phyloP scores from a whole-genome alignment of 2,113 vertebrate genomes.

The Stomatorhinus ivindoensis region DNA sequence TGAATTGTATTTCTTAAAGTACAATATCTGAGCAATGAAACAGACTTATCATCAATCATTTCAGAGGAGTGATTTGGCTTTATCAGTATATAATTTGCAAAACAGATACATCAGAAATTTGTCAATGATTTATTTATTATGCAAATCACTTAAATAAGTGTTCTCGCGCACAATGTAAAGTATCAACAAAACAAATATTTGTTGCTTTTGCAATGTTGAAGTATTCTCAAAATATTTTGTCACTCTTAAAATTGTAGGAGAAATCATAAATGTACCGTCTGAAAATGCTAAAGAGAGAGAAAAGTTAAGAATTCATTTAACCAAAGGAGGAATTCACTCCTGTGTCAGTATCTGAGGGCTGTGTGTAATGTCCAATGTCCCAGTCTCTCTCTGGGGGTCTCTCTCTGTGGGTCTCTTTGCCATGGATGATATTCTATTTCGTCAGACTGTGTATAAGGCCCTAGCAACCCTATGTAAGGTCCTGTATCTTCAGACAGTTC shows the following conservation, averaged over 20 bases:
- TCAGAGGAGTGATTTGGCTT: background rate
- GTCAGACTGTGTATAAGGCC: too few species aligned
- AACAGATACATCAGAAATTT: background rate
- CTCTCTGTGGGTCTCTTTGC: too few species aligned
- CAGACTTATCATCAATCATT: background rate
- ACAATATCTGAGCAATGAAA: background rate
- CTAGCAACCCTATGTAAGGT: background rate
- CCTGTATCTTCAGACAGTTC: background rate
- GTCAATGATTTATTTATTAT: background rate
- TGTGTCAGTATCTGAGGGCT: background rate
- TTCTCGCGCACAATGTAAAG: background rate
- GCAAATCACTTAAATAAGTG: background rate
- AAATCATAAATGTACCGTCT: background rate
- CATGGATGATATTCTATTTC: background rate
- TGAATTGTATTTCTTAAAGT: background rate
- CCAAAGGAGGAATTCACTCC: background rate
- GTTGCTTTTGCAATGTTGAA: too few species aligned
- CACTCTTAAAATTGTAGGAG: background rate
- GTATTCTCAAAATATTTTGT: background rate
- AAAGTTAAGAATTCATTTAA: background rate
- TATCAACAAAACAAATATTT: background rate
- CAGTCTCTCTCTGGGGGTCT: background rate
- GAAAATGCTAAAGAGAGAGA: constrained; percentile 13
- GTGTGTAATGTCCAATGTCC: background rate
- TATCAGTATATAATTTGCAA: background rate